These are phyloP conservation scores for Halcyon badia DNA, from an alignment of 2,797 vertebrate species.

Conservation along the genomic window DNA sequence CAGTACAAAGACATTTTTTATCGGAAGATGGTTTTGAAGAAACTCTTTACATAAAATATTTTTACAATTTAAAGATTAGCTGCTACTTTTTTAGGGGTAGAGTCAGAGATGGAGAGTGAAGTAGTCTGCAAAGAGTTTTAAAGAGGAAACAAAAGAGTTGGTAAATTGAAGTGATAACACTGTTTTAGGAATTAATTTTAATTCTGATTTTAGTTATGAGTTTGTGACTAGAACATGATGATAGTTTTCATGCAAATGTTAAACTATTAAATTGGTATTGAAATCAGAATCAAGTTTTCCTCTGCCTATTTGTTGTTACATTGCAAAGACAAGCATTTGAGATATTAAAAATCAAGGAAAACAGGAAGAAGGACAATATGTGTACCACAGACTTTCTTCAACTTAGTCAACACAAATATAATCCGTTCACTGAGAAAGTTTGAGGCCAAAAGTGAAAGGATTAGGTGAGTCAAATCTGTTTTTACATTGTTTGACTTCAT, in stretches of 20 bases:
- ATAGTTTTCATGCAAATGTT: rapidly evolving
- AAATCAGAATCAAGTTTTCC: background rate
- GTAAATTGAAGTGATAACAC: background rate
- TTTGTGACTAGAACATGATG: background rate
- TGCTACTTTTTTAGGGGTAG: background rate
- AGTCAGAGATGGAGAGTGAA: background rate
- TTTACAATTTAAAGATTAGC: background rate
- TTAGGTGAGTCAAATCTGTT: background rate
- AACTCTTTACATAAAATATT: rapidly evolving
- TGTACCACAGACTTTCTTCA: background rate
- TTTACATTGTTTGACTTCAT: background rate
- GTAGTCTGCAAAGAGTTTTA: background rate
- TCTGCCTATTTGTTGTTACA: background rate
- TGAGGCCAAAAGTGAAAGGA: background rate
- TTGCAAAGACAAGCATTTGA: background rate
- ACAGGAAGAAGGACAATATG: background rate
- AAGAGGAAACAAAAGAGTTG: background rate
- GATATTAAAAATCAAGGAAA: background rate
- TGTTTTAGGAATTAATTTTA: background rate
- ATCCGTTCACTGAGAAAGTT: background rate
- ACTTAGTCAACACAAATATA: background rate
- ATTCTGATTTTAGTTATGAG: background rate
- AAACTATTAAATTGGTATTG: background rate
- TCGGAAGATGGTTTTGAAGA: background rate
- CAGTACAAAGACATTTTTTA: background rate